These are phyloP conservation scores for Aegypius monachus DNA, from an alignment of 2,113 vertebrate genomes.

Conservation along the genomic window DNA sequence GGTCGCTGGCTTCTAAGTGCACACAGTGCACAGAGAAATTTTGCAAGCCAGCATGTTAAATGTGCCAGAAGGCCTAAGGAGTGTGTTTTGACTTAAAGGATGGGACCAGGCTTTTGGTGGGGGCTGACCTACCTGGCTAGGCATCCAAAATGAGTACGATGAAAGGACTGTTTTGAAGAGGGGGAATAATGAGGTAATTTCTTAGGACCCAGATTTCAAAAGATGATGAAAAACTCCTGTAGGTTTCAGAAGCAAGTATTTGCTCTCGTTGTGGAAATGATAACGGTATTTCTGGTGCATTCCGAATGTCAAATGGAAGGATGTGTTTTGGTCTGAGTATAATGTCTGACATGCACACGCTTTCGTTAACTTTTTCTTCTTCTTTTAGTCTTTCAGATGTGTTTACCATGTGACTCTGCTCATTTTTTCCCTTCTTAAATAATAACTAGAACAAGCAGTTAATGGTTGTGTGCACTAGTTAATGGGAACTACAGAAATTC, in stretches of 20 bases:
- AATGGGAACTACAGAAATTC: background rate
- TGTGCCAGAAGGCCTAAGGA: background rate
- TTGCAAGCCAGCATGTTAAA: background rate
- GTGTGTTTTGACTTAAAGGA: background rate
- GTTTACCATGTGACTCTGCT: background rate
- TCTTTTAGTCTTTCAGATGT: background rate
- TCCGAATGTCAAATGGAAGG: background rate
- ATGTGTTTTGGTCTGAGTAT: background rate
- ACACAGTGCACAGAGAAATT: background rate
- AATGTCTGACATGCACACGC: fast-evolving
- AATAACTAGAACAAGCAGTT: background rate
- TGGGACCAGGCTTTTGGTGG: background rate
- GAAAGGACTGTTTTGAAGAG: background rate
- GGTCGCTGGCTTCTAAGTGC: background rate
- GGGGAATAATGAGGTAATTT: background rate
- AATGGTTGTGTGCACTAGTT: background rate
- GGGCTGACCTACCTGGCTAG: background rate
- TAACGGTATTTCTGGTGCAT: background rate
- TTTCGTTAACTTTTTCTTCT: background rate
- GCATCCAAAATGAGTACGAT: background rate
- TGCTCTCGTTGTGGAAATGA: background rate
- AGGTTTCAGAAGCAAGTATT: background rate
- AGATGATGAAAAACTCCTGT: background rate
- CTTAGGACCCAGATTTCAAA: background rate
- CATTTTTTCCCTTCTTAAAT: background rate